Evolutionary conservation across 1,140 invertebrate genomes (phyloP).

Genomic region (Drosophila subpulchrella): DNA sequence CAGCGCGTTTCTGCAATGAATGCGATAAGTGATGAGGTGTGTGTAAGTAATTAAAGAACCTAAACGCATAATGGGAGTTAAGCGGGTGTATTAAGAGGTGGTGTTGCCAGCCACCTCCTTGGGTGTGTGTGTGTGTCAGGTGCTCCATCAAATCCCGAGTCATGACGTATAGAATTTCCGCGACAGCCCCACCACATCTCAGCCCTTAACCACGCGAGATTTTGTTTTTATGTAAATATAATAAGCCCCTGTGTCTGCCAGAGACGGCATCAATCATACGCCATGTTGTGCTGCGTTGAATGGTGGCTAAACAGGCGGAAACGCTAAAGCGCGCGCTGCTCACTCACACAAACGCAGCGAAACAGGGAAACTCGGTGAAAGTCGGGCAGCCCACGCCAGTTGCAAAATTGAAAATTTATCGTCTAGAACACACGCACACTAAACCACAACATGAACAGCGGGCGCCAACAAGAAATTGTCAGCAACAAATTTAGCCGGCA

Average conservation of each 20-base stretch:
- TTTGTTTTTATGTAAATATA: conserved; percentile 63
- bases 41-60: conserved; percentile 57
- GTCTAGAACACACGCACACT: conserved; percentile 59
- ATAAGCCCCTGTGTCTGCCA: conserved; percentile 50
- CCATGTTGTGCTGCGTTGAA: conserved; percentile 71
- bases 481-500: conserved; percentile 69
- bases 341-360: conserved; percentile 4
- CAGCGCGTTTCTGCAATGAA: conserved; percentile 51
- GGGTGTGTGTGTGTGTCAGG: background rate
- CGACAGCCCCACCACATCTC: background rate
- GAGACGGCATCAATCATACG: conserved; percentile 80
- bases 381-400: conserved; percentile 8
- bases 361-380: no score
- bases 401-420: conserved; percentile 81
- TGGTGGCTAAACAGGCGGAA: conserved; percentile 76
- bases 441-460: conserved; percentile 62
- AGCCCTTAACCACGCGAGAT: conserved; percentile 13
- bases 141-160: conserved; percentile 26
- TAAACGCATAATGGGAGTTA: conserved; percentile 47
- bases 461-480: conserved; percentile 78
- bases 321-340: conserved; percentile 45
- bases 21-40: conserved; percentile 54
- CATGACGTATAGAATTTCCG: conserved; percentile 15
- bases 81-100: conserved; percentile 8
- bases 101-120: conserved; percentile 6